These are phyloP conservation scores for Ornithoptera priamus DNA, from an alignment of 2,888 invertebrate genomes.

Conservation along the genomic window DNA sequence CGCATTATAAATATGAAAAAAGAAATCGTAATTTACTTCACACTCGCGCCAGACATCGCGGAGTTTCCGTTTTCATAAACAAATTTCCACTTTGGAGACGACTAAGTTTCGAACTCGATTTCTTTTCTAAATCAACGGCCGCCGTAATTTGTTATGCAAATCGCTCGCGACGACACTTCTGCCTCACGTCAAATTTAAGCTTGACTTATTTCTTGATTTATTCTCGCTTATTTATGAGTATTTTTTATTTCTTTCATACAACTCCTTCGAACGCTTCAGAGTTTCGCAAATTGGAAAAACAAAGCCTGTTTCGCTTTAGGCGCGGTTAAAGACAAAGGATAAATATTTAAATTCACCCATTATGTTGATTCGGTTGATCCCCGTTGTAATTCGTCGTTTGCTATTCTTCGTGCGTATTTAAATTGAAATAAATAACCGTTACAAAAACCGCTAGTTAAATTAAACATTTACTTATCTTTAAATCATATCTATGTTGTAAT, in stretches of 20 bases:
- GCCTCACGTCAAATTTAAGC: slow-evolving; percentile 39
- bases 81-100: slow-evolving; percentile 37
- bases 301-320: slow-evolving; percentile 11
- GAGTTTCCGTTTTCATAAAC: slow-evolving; percentile 40
- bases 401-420: slow-evolving; percentile 22
- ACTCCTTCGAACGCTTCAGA: slow-evolving; percentile 19
- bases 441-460: too few relatives aligned
- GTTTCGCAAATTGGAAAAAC: slow-evolving; percentile 27
- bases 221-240: slow-evolving; percentile 30
- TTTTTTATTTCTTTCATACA: slow-evolving; percentile 10
- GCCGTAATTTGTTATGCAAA: slow-evolving; percentile 43
- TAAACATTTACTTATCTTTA: too few relatives aligned
- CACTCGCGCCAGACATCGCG: slow-evolving; percentile 22
- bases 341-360: slow-evolving; percentile 30
- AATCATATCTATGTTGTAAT: too few relatives aligned
- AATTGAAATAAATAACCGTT: not conserved
- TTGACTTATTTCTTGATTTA: slow-evolving; percentile 35
- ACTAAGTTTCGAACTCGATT: slow-evolving; percentile 34
- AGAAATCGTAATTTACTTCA: slow-evolving; percentile 20
- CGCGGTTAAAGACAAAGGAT: slow-evolving; percentile 24
- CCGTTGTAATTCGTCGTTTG: slow-evolving; percentile 24
- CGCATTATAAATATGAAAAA: slow-evolving; percentile 16
- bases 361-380: slow-evolving; percentile 28
- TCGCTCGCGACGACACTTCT: slow-evolving; percentile 39
- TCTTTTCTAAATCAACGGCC: slow-evolving; percentile 41